Conservation (phyloP, 2,888 invertebrate species). For the Dendrolimus houi region DNA sequence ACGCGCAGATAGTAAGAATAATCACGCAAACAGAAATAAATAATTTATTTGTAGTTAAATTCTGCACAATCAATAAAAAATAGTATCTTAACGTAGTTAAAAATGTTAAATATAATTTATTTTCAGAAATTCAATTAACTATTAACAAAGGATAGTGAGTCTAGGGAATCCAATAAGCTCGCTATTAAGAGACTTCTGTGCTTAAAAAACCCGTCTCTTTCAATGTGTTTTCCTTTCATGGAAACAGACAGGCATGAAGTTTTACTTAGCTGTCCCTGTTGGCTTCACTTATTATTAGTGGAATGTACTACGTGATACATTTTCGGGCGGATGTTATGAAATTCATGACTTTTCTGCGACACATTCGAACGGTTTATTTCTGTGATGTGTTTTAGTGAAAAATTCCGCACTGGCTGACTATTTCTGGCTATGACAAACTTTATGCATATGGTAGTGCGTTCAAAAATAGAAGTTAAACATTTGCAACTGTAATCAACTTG, state of each 20-base stretch:
- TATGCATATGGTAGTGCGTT: slow-evolving; percentile 31
- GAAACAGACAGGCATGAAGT: slow-evolving; percentile 18
- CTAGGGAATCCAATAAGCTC: background rate
- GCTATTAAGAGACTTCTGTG: background rate
- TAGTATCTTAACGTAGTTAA: no score
- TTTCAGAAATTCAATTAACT: background rate
- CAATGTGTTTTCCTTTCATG: slow-evolving; percentile 3
- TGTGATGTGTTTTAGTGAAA: slow-evolving; percentile 19
- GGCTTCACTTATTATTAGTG: slow-evolving; percentile 20
- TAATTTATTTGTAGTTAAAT: no score
- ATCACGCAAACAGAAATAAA: no score
- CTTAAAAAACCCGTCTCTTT: background rate
- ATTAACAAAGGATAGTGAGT: background rate
- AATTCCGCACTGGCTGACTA: slow-evolving; percentile 17
- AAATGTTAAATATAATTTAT: background rate
- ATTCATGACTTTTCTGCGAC: slow-evolving; percentile 26
- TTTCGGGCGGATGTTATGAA: slow-evolving; percentile 19
- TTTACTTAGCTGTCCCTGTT: slow-evolving; percentile 13
- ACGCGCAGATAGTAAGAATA: no score
- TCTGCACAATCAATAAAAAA: no score
- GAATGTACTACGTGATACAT: slow-evolving; percentile 24
- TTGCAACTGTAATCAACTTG: slow-evolving; percentile 40
- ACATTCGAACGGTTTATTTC: slow-evolving; percentile 16
- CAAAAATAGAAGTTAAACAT: slow-evolving; percentile 39
- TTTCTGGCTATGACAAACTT: slow-evolving; percentile 9